Percentiles rank a stretch among this genome's conserved stretches.
Conservation (phyloP, 2,797 vertebrate species). For the Oreortyx pictus region DNA sequence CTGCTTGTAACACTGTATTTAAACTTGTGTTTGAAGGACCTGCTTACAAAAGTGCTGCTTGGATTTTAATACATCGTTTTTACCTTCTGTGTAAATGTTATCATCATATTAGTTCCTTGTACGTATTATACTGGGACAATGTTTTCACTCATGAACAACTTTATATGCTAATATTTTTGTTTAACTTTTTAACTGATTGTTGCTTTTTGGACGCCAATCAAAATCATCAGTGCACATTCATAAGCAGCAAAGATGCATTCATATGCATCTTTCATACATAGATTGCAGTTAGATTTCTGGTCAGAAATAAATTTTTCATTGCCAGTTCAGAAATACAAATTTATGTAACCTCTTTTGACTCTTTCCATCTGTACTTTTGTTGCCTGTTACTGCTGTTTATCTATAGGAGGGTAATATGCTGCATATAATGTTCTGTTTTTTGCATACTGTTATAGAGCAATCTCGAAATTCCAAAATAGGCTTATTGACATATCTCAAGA, state of each 20-base stretch:
- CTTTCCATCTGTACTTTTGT: background rate
- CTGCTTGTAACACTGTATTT: background rate
- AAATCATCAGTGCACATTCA: background rate
- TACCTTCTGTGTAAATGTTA: background rate
- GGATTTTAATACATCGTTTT: background rate
- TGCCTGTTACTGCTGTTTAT: background rate
- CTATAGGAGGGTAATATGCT: background rate
- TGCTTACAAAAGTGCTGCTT: slow-evolving; percentile 35
- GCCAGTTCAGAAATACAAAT: background rate
- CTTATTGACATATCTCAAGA: background rate
- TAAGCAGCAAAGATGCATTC: background rate
- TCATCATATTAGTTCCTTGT: background rate
- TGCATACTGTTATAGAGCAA: background rate
- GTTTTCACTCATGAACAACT: background rate
- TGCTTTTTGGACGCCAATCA: background rate
- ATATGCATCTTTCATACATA: background rate
- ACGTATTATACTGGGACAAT: background rate
- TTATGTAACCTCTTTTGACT: background rate
- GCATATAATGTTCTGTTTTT: background rate
- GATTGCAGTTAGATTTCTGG: background rate
- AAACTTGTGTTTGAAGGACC: slow-evolving; percentile 43
- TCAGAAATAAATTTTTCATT: background rate
- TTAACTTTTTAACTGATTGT: background rate
- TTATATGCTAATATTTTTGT: background rate
- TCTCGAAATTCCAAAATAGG: background rate